A percentile compares a stretch with the other conserved stretches of the same genome.
Conservation (phyloP, 2,113 vertebrate genomes). For the Mixornis gularis region DNA sequence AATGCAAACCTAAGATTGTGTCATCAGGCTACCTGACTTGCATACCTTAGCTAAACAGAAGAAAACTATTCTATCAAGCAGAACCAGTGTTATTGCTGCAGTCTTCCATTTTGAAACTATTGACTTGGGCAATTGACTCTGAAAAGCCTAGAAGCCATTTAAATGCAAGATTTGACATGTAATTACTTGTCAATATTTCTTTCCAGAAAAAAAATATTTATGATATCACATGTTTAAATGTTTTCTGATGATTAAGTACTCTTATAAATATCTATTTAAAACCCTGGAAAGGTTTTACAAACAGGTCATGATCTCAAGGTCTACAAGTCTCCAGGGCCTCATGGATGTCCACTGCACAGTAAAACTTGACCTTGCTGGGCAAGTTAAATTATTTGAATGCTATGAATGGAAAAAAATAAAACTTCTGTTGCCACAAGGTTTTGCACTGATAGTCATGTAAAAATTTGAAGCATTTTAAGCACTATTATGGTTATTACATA, state of each 20-base stretch:
- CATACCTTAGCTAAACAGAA: not conserved
- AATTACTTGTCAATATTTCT: not conserved
- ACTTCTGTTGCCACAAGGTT: not conserved
- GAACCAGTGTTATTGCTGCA: not conserved
- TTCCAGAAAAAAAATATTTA: not conserved
- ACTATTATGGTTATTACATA: not conserved
- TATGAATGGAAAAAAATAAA: not conserved
- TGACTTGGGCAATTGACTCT: not conserved
- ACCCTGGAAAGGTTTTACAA: not conserved
- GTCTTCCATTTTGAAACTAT: not conserved
- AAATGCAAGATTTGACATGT: not conserved
- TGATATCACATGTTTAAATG: not conserved
- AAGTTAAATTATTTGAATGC: not conserved
- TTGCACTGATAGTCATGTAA: not conserved
- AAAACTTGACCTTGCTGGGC: not conserved
- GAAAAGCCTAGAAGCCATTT: not conserved
- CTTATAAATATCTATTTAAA: not conserved
- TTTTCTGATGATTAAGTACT: not conserved
- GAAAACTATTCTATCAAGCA: not conserved
- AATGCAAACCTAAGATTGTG: not conserved
- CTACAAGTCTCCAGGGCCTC: not conserved
- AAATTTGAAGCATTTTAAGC: not conserved
- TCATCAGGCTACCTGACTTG: not conserved
- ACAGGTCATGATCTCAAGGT: not conserved
- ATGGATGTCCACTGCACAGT: too few species aligned